Conservation (phyloP, 1,140 invertebrate genomes). For the Frieseomelitta varia region DNA sequence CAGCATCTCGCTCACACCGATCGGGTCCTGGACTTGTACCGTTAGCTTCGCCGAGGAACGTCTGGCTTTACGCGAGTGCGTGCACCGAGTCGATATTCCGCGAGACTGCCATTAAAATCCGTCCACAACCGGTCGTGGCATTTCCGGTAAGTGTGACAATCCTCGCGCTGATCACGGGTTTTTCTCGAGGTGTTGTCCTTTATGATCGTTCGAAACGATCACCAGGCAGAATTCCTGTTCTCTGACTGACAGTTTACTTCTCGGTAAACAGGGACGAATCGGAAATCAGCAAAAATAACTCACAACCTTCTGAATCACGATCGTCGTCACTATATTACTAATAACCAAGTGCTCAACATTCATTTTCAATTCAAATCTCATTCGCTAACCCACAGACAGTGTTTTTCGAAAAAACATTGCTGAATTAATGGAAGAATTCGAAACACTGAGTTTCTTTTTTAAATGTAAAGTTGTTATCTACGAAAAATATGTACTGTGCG, state of each 20-base stretch:
- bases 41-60: conserved; percentile 49
- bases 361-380: too few species aligned
- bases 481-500: too few species aligned
- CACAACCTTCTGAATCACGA: conserved; percentile 57
- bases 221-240: background rate
- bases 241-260: conserved; percentile 76
- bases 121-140: background rate
- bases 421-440: too few species aligned
- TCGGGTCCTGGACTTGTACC: conserved; percentile 45
- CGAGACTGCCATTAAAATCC: background rate
- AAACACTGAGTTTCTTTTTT: too few species aligned
- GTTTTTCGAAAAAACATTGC: too few species aligned
- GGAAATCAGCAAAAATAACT: conserved; percentile 76
- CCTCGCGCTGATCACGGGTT: background rate
- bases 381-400: too few species aligned
- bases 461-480: too few species aligned
- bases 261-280: conserved; percentile 71
- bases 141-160: background rate
- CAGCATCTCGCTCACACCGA: conserved; percentile 50
- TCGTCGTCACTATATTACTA: conserved; percentile 20
- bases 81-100: background rate
- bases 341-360: too few species aligned
- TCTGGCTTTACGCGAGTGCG: conserved; percentile 11
- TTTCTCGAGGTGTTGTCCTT: conserved; percentile 71
- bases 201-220: conserved; percentile 77